A percentile compares a stretch with the other conserved stretches of the same genome.
These are phyloP conservation scores for Coremacera marginata DNA, from an alignment of 2,888 invertebrate species.

Conservation along the genomic window DNA sequence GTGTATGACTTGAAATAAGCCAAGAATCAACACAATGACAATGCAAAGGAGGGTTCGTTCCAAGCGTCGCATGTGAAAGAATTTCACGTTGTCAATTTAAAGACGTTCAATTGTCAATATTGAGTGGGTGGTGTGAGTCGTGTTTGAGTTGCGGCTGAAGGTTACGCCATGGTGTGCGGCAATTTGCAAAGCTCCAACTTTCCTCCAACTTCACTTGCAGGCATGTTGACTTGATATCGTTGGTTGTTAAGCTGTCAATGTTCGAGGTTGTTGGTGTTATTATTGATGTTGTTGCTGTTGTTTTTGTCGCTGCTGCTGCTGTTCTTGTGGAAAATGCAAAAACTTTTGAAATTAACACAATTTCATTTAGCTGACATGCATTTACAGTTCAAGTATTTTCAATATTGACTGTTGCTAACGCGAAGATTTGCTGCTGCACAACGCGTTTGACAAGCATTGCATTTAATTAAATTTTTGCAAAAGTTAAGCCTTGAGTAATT, in stretches of 20 bases:
- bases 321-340: background rate
- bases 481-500: background rate
- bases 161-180: background rate
- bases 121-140: background rate
- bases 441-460: background rate
- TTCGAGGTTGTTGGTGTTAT: no score
- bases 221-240: no score
- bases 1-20: background rate
- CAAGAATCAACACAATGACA: background rate
- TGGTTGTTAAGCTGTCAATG: no score
- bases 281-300: no score
- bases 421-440: background rate
- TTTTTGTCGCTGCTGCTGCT: no score
- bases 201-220: no score
- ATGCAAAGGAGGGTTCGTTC: background rate
- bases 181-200: no score
- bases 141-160: background rate
- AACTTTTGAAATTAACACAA: slow-evolving; percentile 21
- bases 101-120: background rate
- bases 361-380: slow-evolving; percentile 4
- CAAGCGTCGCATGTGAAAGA: background rate
- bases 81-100: slow-evolving; percentile 18
- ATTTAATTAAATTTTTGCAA: background rate
- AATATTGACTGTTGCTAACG: background rate
- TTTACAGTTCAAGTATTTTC: slow-evolving; percentile 1